Conservation (phyloP, 2,888 invertebrate genomes). For the Nineta flava region DNA sequence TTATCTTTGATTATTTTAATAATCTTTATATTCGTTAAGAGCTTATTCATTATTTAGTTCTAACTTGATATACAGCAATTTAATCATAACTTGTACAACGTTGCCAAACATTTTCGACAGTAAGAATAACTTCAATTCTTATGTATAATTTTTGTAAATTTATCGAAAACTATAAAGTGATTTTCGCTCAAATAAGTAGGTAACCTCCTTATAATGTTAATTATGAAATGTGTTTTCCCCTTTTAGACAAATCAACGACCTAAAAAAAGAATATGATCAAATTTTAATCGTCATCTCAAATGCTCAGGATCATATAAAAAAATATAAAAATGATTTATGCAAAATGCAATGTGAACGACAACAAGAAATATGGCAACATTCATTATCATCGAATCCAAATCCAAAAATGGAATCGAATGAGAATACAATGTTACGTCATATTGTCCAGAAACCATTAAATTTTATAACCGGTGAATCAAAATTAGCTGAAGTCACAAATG, state of each 20-base stretch:
- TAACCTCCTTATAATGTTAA: no score
- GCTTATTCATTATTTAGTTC: no score
- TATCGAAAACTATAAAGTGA: no score
- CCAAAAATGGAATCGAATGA: neutral
- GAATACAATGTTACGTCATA: constrained; percentile 4
- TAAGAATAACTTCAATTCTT: neutral
- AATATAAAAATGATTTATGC: constrained; percentile 7
- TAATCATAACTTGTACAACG: no score
- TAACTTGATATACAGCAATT: no score
- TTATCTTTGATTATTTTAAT: no score
- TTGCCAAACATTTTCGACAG: neutral
- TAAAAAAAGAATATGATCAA: constrained; percentile 9
- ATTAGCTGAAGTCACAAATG: constrained; percentile 1
- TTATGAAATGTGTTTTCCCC: no score
- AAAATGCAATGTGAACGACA: constrained; percentile 6
- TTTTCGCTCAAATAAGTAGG: no score
- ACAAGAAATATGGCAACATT: constrained; percentile 10
- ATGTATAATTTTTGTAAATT: no score
- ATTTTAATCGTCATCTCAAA: constrained; percentile 7
- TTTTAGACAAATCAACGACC: constrained; percentile 9
- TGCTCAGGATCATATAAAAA: constrained; percentile 9
- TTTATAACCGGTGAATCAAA: constrained; percentile 10
- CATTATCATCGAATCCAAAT: constrained; percentile 7
- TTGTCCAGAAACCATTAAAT: constrained; percentile 9
- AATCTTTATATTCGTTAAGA: no score